Evolutionary conservation across 2,888 invertebrate genomes (phyloP).

Genomic region (Melanchra persicariae): DNA sequence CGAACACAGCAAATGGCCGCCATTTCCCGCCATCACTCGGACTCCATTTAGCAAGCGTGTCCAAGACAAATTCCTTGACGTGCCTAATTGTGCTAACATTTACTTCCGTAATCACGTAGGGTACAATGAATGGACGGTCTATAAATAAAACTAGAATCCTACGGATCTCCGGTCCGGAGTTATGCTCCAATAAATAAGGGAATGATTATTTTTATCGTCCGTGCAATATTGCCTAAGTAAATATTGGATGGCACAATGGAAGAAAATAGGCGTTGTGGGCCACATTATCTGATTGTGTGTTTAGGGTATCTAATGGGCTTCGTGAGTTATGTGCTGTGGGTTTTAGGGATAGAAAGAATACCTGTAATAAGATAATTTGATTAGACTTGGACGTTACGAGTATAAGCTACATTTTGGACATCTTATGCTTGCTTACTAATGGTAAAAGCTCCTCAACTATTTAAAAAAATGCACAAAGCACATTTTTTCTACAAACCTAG

Average conservation of each 20-base stretch:
- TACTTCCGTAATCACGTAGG: conserved; percentile 85
- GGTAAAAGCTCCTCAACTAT: no score
- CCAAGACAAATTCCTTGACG: conserved; percentile 80
- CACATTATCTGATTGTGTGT: conserved; percentile 61
- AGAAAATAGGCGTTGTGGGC: conserved; percentile 44
- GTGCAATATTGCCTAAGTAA: conserved; percentile 53
- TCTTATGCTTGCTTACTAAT: not conserved
- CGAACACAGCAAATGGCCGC: conserved; percentile 8
- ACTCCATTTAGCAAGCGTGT: conserved; percentile 62
- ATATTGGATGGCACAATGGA: conserved; percentile 49
- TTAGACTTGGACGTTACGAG: not conserved
- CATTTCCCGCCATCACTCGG: conserved; percentile 36
- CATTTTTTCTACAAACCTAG: no score
- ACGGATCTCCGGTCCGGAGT: conserved; percentile 42
- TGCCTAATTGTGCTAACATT: conserved; percentile 87
- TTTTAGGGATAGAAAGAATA: conserved; percentile 22
- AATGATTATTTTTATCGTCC: conserved; percentile 56
- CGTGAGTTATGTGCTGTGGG: conserved; percentile 35
- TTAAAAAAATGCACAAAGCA: no score
- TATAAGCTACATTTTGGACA: not conserved
- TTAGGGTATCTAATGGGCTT: conserved; percentile 52
- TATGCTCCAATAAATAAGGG: conserved; percentile 43
- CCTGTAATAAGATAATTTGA: conserved; percentile 13
- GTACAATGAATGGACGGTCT: conserved; percentile 72
- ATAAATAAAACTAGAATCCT: conserved; percentile 74